Conservation (phyloP, 2,113 vertebrate species). For the Pandion haliaetus region DNA sequence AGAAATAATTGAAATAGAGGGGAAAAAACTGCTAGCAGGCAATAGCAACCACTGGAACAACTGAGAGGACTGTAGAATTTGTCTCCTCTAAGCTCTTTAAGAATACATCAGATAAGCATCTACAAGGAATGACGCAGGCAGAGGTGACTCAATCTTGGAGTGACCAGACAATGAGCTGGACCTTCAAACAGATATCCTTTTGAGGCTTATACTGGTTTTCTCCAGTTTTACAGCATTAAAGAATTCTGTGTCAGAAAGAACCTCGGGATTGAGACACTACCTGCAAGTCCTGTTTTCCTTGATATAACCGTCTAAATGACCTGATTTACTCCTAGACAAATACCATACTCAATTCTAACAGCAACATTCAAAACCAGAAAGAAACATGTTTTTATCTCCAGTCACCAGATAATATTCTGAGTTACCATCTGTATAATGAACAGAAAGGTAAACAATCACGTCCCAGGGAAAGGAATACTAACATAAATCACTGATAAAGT, state of each 20-base stretch:
- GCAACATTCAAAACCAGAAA: background rate
- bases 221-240: background rate
- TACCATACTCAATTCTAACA: background rate
- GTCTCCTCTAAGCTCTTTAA: background rate
- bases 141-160: background rate
- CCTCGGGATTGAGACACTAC: background rate
- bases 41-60: background rate
- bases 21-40: background rate
- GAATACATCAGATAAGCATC: background rate
- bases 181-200: background rate
- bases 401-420: background rate
- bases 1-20: background rate
- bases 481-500: background rate
- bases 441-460: background rate
- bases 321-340: background rate
- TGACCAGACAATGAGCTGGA: background rate
- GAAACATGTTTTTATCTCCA: background rate
- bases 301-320: background rate
- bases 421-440: background rate
- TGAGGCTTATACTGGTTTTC: background rate
- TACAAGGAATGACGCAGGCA: background rate
- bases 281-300: background rate
- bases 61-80: background rate
- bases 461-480: background rate
- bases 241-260: background rate